Conservation (phyloP, 2,113 vertebrate genomes). For the Symphodus melops region DNA sequence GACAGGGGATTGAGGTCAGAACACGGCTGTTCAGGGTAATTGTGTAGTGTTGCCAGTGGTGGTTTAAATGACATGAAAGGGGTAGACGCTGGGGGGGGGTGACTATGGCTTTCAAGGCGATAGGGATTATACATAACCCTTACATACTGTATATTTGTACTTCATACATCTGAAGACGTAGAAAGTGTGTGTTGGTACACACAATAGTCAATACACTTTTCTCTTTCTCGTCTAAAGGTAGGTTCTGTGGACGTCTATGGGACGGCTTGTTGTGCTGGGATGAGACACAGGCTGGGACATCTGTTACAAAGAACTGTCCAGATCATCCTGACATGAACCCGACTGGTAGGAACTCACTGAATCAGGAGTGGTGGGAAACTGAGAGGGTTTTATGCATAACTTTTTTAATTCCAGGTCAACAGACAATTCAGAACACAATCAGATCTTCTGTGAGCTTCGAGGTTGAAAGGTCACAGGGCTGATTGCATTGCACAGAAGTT, state of each 20-base stretch:
- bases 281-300: slow-evolving; percentile 87
- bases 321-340: slow-evolving; percentile 86
- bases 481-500: background rate
- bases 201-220: background rate
- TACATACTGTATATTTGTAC: background rate
- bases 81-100: background rate
- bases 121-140: background rate
- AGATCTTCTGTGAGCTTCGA: background rate
- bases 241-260: slow-evolving; percentile 90
- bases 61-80: background rate
- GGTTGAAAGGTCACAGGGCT: slow-evolving; percentile 6
- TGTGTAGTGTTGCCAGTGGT: background rate
- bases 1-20: background rate
- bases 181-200: background rate
- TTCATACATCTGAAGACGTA: too few relatives aligned
- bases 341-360: slow-evolving; percentile 80
- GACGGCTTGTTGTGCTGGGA: slow-evolving; percentile 96
- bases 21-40: slow-evolving; percentile 14
- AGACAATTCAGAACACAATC: background rate
- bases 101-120: background rate
- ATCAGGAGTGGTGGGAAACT: background rate
- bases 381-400: background rate
- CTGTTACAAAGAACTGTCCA: slow-evolving; percentile 87
- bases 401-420: slow-evolving; percentile 12
- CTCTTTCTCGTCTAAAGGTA: slow-evolving; percentile 72